These are phyloP conservation scores for Prunella strophiata DNA, from an alignment of 2,797 vertebrate species.

Conservation along the genomic window DNA sequence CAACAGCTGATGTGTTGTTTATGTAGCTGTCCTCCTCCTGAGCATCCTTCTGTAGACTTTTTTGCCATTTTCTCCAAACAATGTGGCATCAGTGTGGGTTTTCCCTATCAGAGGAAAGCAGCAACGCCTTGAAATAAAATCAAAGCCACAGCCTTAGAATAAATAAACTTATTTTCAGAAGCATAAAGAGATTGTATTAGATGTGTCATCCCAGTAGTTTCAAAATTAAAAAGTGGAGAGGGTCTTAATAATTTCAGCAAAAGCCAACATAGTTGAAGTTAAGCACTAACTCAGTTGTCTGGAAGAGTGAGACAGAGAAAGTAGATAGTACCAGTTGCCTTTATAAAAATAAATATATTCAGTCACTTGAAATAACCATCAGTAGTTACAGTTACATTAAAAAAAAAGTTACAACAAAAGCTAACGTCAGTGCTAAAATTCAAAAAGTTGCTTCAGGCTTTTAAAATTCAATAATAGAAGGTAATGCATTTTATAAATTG, in stretches of 20 bases:
- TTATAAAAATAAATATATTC: conserved; percentile 33
- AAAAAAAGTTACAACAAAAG: not conserved
- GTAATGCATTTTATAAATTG: not conserved
- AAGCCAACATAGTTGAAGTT: not conserved
- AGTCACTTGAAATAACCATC: conserved; percentile 43
- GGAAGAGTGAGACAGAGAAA: not conserved
- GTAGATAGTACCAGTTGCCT: not conserved
- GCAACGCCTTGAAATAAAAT: not conserved
- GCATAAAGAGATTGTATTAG: not conserved
- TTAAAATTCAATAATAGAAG: conserved; percentile 10
- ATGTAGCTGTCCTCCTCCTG: not conserved
- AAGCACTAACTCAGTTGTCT: not conserved
- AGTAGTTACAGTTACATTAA: not conserved
- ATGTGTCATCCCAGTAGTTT: not conserved
- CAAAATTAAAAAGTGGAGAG: not conserved
- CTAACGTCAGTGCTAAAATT: not conserved
- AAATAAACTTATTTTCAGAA: conserved; percentile 38
- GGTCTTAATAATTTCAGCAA: not conserved
- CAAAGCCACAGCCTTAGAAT: not conserved
- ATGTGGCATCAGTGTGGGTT: not conserved
- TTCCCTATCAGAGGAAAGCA: conserved; percentile 9
- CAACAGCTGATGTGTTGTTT: not conserved
- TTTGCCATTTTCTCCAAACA: conserved; percentile 16
- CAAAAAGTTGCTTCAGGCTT: not conserved
- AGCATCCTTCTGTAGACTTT: not conserved